Evolutionary conservation across 1,140 invertebrate species (phyloP).

Genomic region (Stegodyphus mimosarum): DNA sequence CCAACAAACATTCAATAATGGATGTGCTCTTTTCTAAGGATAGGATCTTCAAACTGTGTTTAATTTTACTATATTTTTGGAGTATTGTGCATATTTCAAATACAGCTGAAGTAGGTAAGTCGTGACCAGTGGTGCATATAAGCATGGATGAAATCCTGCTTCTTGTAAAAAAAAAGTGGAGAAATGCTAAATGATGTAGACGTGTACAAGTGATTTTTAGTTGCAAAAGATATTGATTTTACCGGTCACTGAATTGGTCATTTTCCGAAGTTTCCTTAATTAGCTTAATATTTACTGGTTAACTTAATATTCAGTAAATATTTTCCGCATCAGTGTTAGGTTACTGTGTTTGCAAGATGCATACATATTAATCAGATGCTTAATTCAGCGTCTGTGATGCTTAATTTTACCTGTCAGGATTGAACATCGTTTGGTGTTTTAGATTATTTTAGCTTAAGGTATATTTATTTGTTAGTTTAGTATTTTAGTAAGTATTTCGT

Average conservation of each 20-base stretch:
- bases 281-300: too few species aligned
- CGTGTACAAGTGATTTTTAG: conserved; percentile 14
- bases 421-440: too few species aligned
- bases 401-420: too few species aligned
- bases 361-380: too few species aligned
- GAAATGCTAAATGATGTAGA: conserved; percentile 31
- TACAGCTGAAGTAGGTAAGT: conserved; percentile 47
- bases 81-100: conserved; percentile 41
- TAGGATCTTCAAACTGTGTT: conserved; percentile 38
- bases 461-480: too few species aligned
- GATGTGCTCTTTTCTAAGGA: conserved; percentile 35
- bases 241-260: neutral
- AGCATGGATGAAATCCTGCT: conserved; percentile 26
- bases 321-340: too few species aligned
- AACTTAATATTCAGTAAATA: too few species aligned
- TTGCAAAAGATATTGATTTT: neutral
- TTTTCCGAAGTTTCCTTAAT: neutral
- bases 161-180: conserved; percentile 1
- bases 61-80: conserved; percentile 50
- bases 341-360: too few species aligned
- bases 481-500: too few species aligned
- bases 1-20: neutral
- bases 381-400: too few species aligned
- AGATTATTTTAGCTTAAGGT: too few species aligned
- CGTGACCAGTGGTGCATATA: conserved; percentile 53